Evolutionary conservation across 37 sponge, comb jelly and placozoan genomes (phyloP).

Genomic region (Spongia lamella): DNA sequence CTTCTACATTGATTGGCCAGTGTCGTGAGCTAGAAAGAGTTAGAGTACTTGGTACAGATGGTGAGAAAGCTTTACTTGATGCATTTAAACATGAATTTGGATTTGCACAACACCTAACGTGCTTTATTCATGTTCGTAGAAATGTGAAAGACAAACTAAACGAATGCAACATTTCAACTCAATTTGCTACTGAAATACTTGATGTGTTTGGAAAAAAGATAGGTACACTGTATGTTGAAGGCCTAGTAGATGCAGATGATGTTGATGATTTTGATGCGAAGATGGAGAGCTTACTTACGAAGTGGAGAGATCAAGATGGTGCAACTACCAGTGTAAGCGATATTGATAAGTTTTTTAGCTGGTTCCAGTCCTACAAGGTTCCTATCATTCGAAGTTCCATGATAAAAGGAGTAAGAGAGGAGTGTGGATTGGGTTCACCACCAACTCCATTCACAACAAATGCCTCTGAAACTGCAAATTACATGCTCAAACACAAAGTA

Average conservation of each 20-base stretch:
- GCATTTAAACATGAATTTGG: constrained; percentile 55
- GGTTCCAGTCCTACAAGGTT: constrained; percentile 15
- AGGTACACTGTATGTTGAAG: constrained; percentile 36
- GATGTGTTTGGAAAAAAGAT: constrained; percentile 41
- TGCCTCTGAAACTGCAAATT: constrained; percentile 36
- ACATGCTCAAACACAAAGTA: constrained; percentile 22
- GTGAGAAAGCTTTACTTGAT: constrained; percentile 37
- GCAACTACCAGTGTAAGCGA: background rate
- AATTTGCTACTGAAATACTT: constrained; percentile 21
- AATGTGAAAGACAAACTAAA: constrained; percentile 30
- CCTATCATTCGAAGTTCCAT: constrained; percentile 12
- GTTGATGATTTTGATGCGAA: constrained; percentile 24
- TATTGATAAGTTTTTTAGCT: constrained; percentile 3
- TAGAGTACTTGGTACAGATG: constrained; percentile 50
- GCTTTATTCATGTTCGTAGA: constrained; percentile 31
- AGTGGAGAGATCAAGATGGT: background rate
- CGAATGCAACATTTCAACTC: constrained; percentile 9
- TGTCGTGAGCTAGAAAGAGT: constrained; percentile 42
- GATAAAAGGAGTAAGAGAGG: constrained; percentile 15
- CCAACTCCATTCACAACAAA: constrained; percentile 36
- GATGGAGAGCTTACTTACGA: background rate
- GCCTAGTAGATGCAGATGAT: constrained; percentile 19
- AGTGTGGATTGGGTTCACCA: constrained; percentile 35
- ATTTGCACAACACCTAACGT: constrained; percentile 39
- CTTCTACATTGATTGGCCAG: constrained; percentile 52